A percentile compares a stretch with the other conserved stretches of the same genome.
Evolutionary conservation across 2,797 vertebrate species (phyloP).

Genomic region (Crocidura indochinensis): DNA sequence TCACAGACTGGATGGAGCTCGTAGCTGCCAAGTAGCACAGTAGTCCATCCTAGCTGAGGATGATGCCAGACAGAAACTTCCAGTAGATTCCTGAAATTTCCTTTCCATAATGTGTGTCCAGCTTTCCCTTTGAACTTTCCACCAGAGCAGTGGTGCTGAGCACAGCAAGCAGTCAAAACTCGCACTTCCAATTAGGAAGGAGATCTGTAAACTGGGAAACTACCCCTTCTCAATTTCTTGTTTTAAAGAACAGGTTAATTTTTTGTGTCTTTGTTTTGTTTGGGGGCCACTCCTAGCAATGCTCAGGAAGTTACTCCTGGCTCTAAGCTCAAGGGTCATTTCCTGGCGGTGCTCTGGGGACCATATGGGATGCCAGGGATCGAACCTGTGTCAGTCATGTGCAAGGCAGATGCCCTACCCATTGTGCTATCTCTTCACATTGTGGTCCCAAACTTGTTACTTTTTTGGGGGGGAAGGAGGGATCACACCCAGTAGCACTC

Average conservation of each 20-base stretch:
- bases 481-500: too few relatives aligned
- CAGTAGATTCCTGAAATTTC: not conserved
- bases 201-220: conserved; percentile 48
- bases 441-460: too few relatives aligned
- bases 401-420: too few relatives aligned
- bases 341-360: too few relatives aligned
- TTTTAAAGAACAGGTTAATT: conserved; percentile 64
- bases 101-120: not conserved
- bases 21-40: not conserved
- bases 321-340: too few relatives aligned
- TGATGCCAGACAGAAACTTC: not conserved
- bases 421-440: too few relatives aligned
- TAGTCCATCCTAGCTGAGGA: not conserved
- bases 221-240: conserved; percentile 28
- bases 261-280: too few relatives aligned
- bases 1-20: not conserved
- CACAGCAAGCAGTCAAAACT: not conserved
- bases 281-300: too few relatives aligned
- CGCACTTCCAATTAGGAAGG: not conserved
- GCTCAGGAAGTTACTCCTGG: too few relatives aligned
- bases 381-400: too few relatives aligned
- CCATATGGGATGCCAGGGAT: too few relatives aligned
- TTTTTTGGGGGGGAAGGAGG: too few relatives aligned
- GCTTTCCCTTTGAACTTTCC: not conserved
- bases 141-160: not conserved